Percentiles rank a stretch among this genome's conserved stretches.
Conservation (phyloP, 2,888 invertebrate species). For the Sphaerophoria rueppellii region DNA sequence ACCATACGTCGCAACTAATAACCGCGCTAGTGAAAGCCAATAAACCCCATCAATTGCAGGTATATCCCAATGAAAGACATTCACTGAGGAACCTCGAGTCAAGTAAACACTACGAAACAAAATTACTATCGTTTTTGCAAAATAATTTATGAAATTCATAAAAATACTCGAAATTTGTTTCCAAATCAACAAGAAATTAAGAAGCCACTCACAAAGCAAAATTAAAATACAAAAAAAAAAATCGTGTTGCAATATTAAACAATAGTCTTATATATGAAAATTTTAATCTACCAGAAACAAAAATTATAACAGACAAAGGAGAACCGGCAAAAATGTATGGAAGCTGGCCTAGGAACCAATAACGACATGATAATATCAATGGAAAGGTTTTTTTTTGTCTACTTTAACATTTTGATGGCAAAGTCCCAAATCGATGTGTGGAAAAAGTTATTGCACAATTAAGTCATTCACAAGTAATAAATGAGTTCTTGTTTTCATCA, state of each 20-base stretch:
- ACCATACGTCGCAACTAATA: conserved; percentile 95
- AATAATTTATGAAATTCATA: conserved; percentile 85
- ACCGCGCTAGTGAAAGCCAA: conserved; percentile 95
- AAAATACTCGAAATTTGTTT: conserved; percentile 18
- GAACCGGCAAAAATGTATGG: too few species aligned
- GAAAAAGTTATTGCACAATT: too few species aligned
- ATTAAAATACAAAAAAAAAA: conserved; percentile 18
- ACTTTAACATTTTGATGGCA: too few species aligned
- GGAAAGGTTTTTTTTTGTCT: too few species aligned
- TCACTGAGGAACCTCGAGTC: conserved; percentile 96
- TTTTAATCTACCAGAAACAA: conserved; percentile 31
- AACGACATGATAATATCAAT: too few species aligned
- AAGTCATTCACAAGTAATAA: too few species aligned
- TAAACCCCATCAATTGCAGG: conserved; percentile 96
- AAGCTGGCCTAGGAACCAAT: too few species aligned
- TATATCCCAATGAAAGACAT: conserved; percentile 98
- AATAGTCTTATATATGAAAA: conserved; percentile 66
- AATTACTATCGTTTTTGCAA: conserved; percentile 95
- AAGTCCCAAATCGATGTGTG: too few species aligned
- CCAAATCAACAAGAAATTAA: conserved; percentile 6
- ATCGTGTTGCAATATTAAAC: conserved; percentile 70
- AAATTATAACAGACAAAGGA: conserved; percentile 38
- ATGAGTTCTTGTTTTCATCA: too few species aligned
- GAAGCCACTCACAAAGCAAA: neutral
- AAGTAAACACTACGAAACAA: conserved; percentile 98